These are phyloP conservation scores for Scartelaos histophorus DNA, from an alignment of 2,113 vertebrate genomes.

Conservation along the genomic window DNA sequence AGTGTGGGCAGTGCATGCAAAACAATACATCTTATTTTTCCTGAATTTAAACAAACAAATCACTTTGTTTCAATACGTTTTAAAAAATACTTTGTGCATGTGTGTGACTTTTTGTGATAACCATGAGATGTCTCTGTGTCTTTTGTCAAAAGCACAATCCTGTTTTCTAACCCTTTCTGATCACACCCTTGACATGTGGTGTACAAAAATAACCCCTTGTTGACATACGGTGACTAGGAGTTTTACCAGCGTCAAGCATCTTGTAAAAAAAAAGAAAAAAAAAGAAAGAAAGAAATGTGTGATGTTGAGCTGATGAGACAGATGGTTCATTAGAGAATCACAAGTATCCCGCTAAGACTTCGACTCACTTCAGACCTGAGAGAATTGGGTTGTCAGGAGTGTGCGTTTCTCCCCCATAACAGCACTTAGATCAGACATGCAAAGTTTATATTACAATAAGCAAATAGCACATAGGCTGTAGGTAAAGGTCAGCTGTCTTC, in stretches of 20 bases:
- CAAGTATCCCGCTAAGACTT: conserved; percentile 63
- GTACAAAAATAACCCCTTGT: conserved; percentile 18
- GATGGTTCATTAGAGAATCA: conserved; percentile 74
- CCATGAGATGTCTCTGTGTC: neutral
- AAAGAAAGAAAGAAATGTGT: conserved; percentile 21
- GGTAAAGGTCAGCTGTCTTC: conserved; percentile 14
- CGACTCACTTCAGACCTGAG: conserved; percentile 43
- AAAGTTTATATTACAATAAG: conserved; percentile 10
- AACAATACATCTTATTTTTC: neutral
- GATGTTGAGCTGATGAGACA: conserved; percentile 64
- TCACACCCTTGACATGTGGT: conserved; percentile 19
- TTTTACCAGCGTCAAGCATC: conserved; percentile 52
- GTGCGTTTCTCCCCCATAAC: conserved; percentile 5
- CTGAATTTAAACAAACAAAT: neutral
- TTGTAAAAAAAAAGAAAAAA: conserved; percentile 19
- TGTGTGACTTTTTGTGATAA: neutral
- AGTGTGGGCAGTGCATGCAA: neutral
- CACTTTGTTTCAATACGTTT: neutral
- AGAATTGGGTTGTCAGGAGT: conserved; percentile 27
- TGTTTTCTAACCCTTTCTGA: neutral
- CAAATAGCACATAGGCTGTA: conserved; percentile 7
- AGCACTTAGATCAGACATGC: conserved; percentile 14
- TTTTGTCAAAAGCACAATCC: neutral
- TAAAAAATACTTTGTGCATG: too few species aligned
- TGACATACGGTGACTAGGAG: conserved; percentile 60